These are phyloP conservation scores for Lucilia sericata DNA, from an alignment of 1,140 invertebrate genomes.

Conservation along the genomic window DNA sequence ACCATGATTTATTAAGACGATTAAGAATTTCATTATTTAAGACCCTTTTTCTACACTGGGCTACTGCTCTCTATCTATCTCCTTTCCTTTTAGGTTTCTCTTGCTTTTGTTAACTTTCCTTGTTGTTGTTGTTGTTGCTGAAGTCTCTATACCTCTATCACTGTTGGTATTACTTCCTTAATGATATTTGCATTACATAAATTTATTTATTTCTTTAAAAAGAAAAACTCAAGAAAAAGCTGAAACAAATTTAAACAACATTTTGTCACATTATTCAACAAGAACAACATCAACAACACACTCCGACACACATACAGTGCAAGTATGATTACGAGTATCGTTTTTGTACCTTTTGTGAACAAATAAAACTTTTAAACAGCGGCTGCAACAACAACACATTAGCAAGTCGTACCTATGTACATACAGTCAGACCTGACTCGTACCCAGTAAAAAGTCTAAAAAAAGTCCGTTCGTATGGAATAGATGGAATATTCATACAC, in stretches of 20 bases:
- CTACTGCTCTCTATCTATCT: too few species aligned
- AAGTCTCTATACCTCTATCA: neutral
- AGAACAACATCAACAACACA: too few species aligned
- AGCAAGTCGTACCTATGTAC: too few species aligned
- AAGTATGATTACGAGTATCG: neutral
- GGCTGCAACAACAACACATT: neutral
- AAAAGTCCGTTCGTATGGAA: neutral
- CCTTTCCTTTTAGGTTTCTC: too few species aligned
- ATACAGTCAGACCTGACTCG: too few species aligned
- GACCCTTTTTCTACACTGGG: neutral
- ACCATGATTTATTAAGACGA: conserved; percentile 35
- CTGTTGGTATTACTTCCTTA: neutral
- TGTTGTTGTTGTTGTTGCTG: too few species aligned
- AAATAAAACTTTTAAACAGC: neutral
- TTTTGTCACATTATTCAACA: conserved; percentile 1
- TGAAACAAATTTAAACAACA: neutral
- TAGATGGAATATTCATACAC: neutral
- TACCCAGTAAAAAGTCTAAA: neutral
- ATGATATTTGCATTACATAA: neutral
- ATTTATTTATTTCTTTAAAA: neutral
- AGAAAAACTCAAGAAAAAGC: neutral
- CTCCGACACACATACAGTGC: neutral
- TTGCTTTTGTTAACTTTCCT: too few species aligned
- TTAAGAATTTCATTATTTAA: conserved; percentile 23
- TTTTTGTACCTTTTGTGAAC: neutral